Base-by-base conservation (phyloP, 1,140 invertebrate species). In the Ctenoplectra terminalis region DNA sequence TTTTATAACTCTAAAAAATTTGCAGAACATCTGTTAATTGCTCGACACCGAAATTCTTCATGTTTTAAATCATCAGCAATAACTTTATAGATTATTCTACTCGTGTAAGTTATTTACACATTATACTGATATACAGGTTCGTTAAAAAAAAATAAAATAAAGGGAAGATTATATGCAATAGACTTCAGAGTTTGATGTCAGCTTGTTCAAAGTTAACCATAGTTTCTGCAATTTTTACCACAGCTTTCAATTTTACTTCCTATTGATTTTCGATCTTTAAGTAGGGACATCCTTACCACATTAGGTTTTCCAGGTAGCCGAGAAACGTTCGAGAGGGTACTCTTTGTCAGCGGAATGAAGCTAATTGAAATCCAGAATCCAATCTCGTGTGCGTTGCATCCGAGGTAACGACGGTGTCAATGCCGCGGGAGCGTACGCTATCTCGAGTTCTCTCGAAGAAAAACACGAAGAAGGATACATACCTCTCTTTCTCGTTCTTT, bases 381-480 rank as follows among this genome's bases (percentile, higher is more conserved):
- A 61, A 72, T 84, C 70, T 69, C 43, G 31, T 61, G 81, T 37
- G 52, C 50, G 31, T 31, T 58, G 60, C 20, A 37, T 23, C 46
- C 40, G 73, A 78, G 37, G 43, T 46, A 77, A 66, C 48, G 69
- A 58, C 74, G 56, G 60, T 87, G 83, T 89, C 88, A 90, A 89
- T 90, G 84, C 81, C 83, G 78, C 50, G 46, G 46, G 37, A 72
- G 61, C 70, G 37, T 46, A 5, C 20, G 43, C 48, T 75, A 48
- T 50, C 70, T 69, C 46, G 56, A 58, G 34, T 70, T 43, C 67
- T 60, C 63, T 71, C 60, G 23, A 61, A n/a, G 20, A 66, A 46
- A 40, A 80, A 81, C 43, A 71, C 34, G 64, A 26, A 20, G 23
- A 64, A 8, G 40, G 56, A 31, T 56, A 9, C 46, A 23, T 66